Conservation (phyloP, 2,113 vertebrate species). For the Albula goreensis region DNA sequence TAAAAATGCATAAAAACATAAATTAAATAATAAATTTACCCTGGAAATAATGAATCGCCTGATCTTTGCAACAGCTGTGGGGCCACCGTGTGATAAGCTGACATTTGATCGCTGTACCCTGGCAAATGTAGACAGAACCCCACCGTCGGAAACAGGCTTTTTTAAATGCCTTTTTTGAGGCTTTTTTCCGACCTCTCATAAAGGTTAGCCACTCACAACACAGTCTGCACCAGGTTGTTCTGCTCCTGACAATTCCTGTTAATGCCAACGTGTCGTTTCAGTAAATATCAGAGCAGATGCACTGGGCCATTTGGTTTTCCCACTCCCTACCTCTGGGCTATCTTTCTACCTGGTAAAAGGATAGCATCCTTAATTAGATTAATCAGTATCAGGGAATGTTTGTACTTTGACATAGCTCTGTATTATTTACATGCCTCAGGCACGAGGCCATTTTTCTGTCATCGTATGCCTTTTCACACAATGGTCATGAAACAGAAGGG, state of each 20-base stretch:
- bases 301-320: not conserved
- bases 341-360: not conserved
- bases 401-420: not conserved
- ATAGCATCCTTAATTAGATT: not conserved
- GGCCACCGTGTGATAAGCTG: not conserved
- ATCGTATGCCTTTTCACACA: not conserved
- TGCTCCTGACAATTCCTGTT: not conserved
- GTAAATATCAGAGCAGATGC: slow-evolving; percentile 6
- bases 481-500: not conserved
- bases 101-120: not conserved
- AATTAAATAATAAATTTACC: not conserved
- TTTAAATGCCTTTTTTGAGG: not conserved
- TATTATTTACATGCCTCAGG: not conserved
- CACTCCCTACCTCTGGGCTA: not conserved
- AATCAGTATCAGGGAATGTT: not conserved
- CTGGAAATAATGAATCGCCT: not conserved
- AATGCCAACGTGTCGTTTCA: not conserved
- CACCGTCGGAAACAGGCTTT: not conserved
- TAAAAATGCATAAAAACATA: not conserved
- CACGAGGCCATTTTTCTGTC: not conserved
- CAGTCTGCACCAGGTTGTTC: not conserved
- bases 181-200: not conserved
- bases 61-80: not conserved
- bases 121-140: not conserved
- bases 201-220: not conserved